phyloP scores from a whole-genome alignment of 2,113 vertebrate genomes.

The Collichthys lucidus region DNA sequence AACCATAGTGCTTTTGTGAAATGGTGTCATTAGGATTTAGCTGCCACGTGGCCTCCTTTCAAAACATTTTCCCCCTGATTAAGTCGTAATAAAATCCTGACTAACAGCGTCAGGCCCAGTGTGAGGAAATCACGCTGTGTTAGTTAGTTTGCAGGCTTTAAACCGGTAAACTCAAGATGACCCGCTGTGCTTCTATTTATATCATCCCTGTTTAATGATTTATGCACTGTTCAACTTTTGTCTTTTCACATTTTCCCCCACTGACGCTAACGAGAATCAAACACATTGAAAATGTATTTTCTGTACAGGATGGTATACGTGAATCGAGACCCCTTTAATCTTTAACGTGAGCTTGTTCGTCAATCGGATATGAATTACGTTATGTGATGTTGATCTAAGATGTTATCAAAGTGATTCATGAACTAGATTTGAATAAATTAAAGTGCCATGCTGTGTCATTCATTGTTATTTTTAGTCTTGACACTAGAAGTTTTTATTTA shows the following conservation, averaged over 20 bases:
- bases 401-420: conserved; percentile 68
- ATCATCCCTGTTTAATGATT: conserved; percentile 26
- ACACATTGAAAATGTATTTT: conserved; percentile 33
- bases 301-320: conserved; percentile 23
- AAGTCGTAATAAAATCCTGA: conserved; percentile 3
- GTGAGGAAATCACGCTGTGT: conserved; percentile 3
- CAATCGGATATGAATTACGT: conserved; percentile 44
- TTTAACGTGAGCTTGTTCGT: conserved; percentile 52
- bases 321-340: conserved; percentile 35
- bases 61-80: background rate
- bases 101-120: background rate
- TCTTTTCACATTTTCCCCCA: conserved; percentile 13
- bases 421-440: conserved; percentile 82
- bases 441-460: conserved; percentile 77
- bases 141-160: conserved; percentile 12
- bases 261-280: conserved; percentile 36
- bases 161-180: background rate
- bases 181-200: conserved; percentile 15
- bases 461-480: background rate
- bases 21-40: background rate
- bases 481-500: no score
- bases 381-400: conserved; percentile 48
- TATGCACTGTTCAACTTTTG: conserved; percentile 21
- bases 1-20: background rate
- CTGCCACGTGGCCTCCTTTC: background rate